A percentile compares a stretch with the other conserved stretches of the same genome.
Evolutionary conservation across 2,797 vertebrate species (phyloP).

Genomic region (Numenius phaeopus): DNA sequence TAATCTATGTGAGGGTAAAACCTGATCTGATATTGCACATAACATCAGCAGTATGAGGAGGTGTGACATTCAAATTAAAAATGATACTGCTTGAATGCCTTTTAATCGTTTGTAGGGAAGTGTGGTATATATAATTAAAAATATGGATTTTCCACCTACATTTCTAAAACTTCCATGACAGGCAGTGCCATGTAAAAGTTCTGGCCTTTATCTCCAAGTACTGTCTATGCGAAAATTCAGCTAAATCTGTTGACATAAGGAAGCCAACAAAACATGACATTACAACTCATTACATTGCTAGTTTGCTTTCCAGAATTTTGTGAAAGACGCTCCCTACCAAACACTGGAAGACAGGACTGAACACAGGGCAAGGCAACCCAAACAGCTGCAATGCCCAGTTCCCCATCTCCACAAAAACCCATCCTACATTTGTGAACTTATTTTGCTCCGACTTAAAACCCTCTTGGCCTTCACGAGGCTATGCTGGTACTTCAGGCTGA

Average conservation of each 20-base stretch:
- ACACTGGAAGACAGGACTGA: neutral
- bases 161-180: neutral
- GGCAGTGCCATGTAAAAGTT: neutral
- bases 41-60: neutral
- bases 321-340: neutral
- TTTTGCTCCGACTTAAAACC: neutral
- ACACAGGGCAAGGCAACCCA: neutral
- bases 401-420: neutral
- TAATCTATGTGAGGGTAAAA: neutral
- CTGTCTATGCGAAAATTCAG: neutral
- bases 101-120: neutral
- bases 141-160: neutral
- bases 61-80: neutral
- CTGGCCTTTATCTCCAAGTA: neutral
- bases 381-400: neutral
- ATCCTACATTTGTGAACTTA: neutral
- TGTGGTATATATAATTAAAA: neutral
- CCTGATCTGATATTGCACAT: neutral
- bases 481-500: neutral
- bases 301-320: neutral
- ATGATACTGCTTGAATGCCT: neutral
- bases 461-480: neutral
- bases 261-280: neutral
- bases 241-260: neutral
- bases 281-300: neutral